These are phyloP conservation scores for Uloborus diversus DNA, from an alignment of 1,140 invertebrate genomes.

Conservation along the genomic window DNA sequence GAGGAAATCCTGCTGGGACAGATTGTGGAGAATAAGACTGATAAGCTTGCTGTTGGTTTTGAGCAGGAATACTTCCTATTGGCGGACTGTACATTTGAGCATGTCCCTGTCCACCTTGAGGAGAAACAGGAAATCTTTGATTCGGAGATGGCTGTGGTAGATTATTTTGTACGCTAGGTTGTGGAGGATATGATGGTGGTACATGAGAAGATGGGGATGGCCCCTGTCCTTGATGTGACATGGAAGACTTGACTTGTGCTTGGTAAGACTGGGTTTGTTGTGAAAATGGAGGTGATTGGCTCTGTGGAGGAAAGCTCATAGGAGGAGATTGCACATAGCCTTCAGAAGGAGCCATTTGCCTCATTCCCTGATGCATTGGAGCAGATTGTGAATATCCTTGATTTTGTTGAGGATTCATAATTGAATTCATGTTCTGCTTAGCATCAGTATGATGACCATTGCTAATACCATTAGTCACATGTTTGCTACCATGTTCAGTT, in stretches of 20 bases:
- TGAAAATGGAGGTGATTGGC: background rate
- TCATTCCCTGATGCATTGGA: background rate
- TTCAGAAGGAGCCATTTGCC: background rate
- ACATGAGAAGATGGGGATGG: background rate
- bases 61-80: conserved; percentile 2
- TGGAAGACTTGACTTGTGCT: conserved; percentile 53
- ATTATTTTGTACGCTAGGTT: background rate
- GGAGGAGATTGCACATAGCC: conserved; percentile 1
- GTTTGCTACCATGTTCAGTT: background rate
- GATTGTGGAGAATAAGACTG: background rate
- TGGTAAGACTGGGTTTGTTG: conserved; percentile 65
- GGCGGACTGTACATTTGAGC: background rate
- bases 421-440: background rate
- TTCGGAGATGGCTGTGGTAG: background rate
- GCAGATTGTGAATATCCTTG: background rate
- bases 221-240: background rate
- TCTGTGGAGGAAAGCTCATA: background rate
- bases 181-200: background rate
- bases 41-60: background rate
- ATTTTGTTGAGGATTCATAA: background rate
- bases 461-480: conserved; percentile 18
- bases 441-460: conserved; percentile 28
- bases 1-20: background rate
- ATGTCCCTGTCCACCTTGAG: background rate
- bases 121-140: background rate